A percentile compares a stretch with the other conserved stretches of the same genome.
phyloP scores from a whole-genome alignment of 2,797 vertebrate genomes.

The Rhabdophis nuchalis region DNA sequence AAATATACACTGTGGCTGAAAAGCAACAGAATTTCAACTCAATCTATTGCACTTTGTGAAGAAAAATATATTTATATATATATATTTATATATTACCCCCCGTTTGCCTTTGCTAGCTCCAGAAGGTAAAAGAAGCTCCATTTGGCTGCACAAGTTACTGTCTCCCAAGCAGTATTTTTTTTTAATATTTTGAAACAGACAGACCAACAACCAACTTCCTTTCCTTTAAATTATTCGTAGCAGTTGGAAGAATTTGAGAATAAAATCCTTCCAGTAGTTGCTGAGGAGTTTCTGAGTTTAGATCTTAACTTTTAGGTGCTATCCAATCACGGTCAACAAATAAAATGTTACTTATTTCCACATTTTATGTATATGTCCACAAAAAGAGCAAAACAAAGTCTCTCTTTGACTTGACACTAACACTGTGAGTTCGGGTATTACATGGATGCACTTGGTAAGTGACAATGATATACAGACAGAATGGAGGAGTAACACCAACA shows the following conservation, averaged over 20 bases:
- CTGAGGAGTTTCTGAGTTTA: slow-evolving; percentile 73
- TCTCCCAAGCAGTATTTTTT: slow-evolving; percentile 55
- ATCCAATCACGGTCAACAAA: slow-evolving; percentile 74
- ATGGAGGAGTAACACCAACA: slow-evolving; percentile 83
- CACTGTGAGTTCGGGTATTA: slow-evolving; percentile 72
- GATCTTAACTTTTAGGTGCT: slow-evolving; percentile 74
- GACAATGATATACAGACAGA: slow-evolving; percentile 85
- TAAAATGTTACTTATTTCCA: slow-evolving; percentile 83
- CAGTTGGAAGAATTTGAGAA: slow-evolving; percentile 77
- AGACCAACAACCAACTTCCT: slow-evolving; percentile 66
- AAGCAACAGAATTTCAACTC: slow-evolving; percentile 76
- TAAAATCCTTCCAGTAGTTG: slow-evolving; percentile 79
- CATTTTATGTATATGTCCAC: slow-evolving; percentile 77
- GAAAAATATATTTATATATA: slow-evolving; percentile 64
- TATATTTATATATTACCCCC: slow-evolving; percentile 58
- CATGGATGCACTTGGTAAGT: slow-evolving; percentile 77
- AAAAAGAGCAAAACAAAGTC: slow-evolving; percentile 76
- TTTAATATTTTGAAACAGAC: slow-evolving; percentile 70
- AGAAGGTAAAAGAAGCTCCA: slow-evolving; percentile 62
- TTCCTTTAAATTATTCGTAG: slow-evolving; percentile 63
- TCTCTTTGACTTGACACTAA: slow-evolving; percentile 75
- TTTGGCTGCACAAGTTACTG: slow-evolving; percentile 65
- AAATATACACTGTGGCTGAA: slow-evolving; percentile 69
- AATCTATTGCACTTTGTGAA: slow-evolving; percentile 84
- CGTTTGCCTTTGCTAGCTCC: slow-evolving; percentile 67